Percentiles rank a stretch among this genome's conserved stretches.
Conservation (phyloP, 2,113 vertebrate species). For the Syngnathus floridae region DNA sequence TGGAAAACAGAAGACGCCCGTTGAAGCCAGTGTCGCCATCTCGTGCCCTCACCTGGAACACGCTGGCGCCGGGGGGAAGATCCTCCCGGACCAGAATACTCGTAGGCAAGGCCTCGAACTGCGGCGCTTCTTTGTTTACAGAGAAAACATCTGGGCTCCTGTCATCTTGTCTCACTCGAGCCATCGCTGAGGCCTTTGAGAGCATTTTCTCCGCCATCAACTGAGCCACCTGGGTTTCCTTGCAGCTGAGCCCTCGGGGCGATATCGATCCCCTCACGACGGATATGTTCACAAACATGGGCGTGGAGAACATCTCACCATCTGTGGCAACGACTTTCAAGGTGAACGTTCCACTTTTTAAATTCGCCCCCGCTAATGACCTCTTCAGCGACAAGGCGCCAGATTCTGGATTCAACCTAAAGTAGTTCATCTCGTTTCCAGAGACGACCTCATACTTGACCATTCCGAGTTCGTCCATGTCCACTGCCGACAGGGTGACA, state of each 20-base stretch:
- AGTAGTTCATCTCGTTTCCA: slow-evolving; percentile 90
- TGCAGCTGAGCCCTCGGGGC: slow-evolving; percentile 82
- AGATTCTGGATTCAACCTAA: slow-evolving; percentile 85
- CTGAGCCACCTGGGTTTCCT: slow-evolving; percentile 87
- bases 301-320: slow-evolving; percentile 85
- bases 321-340: slow-evolving; percentile 87
- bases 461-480: slow-evolving; percentile 87
- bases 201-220: slow-evolving; percentile 87
- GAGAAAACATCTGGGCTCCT: slow-evolving; percentile 83
- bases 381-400: slow-evolving; percentile 85
- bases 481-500: slow-evolving; percentile 89
- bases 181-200: slow-evolving; percentile 82
- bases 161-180: slow-evolving; percentile 75
- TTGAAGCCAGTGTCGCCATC: slow-evolving; percentile 90
- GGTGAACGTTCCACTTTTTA: slow-evolving; percentile 80
- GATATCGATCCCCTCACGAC: slow-evolving; percentile 82
- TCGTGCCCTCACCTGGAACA: slow-evolving; percentile 83
- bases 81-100: slow-evolving; percentile 86
- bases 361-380: slow-evolving; percentile 72
- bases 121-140: slow-evolving; percentile 83
- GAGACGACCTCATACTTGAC: slow-evolving; percentile 87
- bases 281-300: slow-evolving; percentile 89
- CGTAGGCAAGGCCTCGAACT: slow-evolving; percentile 90
- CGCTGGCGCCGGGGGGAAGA: slow-evolving; percentile 74
- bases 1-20: slow-evolving; percentile 83